These are phyloP conservation scores for Helicoverpa armigera DNA, from an alignment of 1,140 invertebrate genomes.

Conservation along the genomic window DNA sequence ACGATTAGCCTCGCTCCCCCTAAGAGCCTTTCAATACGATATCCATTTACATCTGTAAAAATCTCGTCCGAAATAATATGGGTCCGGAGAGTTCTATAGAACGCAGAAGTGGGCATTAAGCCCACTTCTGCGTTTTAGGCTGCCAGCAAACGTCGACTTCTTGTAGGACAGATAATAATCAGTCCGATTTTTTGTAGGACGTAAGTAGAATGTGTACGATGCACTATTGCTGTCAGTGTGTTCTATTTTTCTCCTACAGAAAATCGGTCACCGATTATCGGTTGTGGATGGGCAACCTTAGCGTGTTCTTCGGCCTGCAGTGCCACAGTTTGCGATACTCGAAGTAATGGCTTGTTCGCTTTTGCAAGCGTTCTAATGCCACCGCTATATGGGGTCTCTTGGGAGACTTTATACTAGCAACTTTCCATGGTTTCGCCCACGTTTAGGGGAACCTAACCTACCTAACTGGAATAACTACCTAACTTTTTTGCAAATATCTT, in stretches of 20 bases:
- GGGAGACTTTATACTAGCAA: background rate
- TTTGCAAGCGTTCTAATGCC: background rate
- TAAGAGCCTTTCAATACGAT: background rate
- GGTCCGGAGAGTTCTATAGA: background rate
- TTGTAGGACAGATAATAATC: no score
- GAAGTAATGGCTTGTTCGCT: background rate
- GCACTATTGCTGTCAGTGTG: no score
- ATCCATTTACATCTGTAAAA: background rate
- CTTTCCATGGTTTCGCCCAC: background rate
- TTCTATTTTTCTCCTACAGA: no score
- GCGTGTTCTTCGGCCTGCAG: slow-evolving; percentile 26
- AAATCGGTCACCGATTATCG: no score
- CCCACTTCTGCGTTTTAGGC: background rate
- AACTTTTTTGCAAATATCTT: no score
- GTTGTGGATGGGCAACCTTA: background rate
- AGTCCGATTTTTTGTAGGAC: no score
- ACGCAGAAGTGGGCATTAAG: no score
- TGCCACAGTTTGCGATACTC: slow-evolving; percentile 18
- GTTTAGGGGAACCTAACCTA: no score
- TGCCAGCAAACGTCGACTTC: no score
- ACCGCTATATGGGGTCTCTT: background rate
- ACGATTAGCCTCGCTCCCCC: background rate
- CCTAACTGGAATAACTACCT: no score
- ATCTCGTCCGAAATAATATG: slow-evolving; percentile 5
- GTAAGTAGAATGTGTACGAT: no score